These are phyloP conservation scores for Eristalis arbustorum DNA, from an alignment of 2,888 invertebrate species.

Conservation along the genomic window DNA sequence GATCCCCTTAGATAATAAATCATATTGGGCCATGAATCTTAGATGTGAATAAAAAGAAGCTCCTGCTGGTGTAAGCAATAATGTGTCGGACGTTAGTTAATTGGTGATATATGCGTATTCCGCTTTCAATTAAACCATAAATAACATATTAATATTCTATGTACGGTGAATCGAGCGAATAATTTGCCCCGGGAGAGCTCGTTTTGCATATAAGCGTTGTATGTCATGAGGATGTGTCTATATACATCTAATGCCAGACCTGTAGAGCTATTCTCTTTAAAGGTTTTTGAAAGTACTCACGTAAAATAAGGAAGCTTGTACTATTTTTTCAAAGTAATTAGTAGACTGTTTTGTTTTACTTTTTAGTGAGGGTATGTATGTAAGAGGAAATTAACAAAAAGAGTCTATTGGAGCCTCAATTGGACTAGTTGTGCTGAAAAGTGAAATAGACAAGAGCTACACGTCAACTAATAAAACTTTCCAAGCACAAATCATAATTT, in stretches of 20 bases:
- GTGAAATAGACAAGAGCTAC: constrained; percentile 17
- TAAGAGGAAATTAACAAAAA: no score
- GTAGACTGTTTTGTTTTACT: no score
- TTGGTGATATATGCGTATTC: constrained; percentile 67
- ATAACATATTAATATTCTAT: constrained; percentile 69
- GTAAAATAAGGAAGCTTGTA: neutral
- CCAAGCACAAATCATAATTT: no score
- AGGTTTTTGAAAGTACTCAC: neutral
- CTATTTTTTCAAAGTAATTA: no score
- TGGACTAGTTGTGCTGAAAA: constrained; percentile 20
- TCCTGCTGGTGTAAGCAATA: constrained; percentile 67
- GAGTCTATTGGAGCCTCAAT: no score
- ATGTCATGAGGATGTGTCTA: neutral
- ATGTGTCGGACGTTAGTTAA: constrained; percentile 66
- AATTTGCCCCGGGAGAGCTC: constrained; percentile 37
- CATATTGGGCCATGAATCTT: constrained; percentile 63
- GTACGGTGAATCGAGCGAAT: constrained; percentile 30
- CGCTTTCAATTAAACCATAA: constrained; percentile 69
- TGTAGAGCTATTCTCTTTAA: constrained; percentile 16
- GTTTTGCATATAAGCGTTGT: neutral
- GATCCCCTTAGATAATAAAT: constrained; percentile 58
- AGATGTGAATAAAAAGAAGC: constrained; percentile 58
- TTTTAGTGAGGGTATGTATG: no score
- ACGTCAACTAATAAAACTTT: no score
- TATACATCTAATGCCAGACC: constrained; percentile 23